Evolutionary conservation across 2,888 invertebrate species (phyloP).

Genomic region (Chaetoderma sp.): DNA sequence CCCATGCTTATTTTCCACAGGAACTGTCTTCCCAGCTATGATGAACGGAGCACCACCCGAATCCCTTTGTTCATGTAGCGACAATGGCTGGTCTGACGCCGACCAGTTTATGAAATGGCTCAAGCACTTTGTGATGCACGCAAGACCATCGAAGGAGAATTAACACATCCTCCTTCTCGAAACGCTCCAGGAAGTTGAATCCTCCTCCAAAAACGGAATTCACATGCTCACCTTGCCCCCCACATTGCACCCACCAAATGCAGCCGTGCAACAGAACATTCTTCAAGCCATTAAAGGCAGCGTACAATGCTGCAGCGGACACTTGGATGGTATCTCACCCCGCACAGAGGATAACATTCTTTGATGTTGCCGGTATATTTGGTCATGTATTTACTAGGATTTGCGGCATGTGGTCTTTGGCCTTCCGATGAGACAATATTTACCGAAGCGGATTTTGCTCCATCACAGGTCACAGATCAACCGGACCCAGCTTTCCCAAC

Average conservation of each 20-base stretch:
- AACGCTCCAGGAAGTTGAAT: slow-evolving; percentile 54
- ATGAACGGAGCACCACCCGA: slow-evolving; percentile 52
- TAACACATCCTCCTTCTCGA: slow-evolving; percentile 60
- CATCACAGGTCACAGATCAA: no score
- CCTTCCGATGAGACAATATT: no score
- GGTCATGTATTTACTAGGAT: neutral
- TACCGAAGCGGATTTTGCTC: no score
- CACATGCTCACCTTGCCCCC: slow-evolving; percentile 60
- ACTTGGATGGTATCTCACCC: neutral
- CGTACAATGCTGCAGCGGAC: neutral
- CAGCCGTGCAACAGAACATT: slow-evolving; percentile 40
- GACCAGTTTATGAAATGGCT: slow-evolving; percentile 8
- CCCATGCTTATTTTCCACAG: slow-evolving; percentile 47
- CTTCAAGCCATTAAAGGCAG: slow-evolving; percentile 27
- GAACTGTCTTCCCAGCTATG: slow-evolving; percentile 48
- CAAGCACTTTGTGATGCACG: slow-evolving; percentile 42
- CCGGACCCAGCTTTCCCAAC: no score
- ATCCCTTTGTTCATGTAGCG: slow-evolving; percentile 45
- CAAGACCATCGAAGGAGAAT: slow-evolving; percentile 48
- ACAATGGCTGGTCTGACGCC: slow-evolving; percentile 48
- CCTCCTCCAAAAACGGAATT: slow-evolving; percentile 53
- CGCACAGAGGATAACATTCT: neutral
- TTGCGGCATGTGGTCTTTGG: neutral
- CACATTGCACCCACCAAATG: slow-evolving; percentile 55
- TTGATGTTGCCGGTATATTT: neutral